Evolutionary conservation across 2,797 vertebrate species (phyloP), one percentile per base, ranked within the genome.

Genomic region (Pyrocephalus nanus): DNA sequence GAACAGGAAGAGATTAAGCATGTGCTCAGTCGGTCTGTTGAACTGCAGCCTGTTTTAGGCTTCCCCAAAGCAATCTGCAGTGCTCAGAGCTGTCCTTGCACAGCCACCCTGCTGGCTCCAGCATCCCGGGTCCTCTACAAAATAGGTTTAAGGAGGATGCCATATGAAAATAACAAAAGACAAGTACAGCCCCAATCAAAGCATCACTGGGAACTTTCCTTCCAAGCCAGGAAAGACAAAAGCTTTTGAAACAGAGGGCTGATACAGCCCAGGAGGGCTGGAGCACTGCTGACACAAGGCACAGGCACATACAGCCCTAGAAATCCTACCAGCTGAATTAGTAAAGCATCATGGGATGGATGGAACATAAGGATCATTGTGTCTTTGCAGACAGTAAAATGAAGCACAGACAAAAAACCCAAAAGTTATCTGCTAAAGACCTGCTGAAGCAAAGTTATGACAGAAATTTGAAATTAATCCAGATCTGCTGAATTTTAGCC

Each of bases 391-490:
- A 60, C 16, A 74, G 43, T 36, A 74, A 90, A 80, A 93, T 3
- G 10, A 83, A 7, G n/a, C 0, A 0, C 12, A 82, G 66, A 36
- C 13, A 18, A 57, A 55, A 79, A 3, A 2, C 19, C 30, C 30
- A 22, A 16, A 92, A 69, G 13, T 34, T 43, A 92, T 70, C 75
- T 53, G 45, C 9, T 64, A 58, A 84, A 77, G 47, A 86, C 53
- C 53, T 66, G n/a, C 23, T 60, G 91, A 65, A 79, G 30, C 26
- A 85, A 78, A 82, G 21, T 13, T 78, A n/a, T 14, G n/a, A 58
- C 47, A 80, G 26, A 21, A 89, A 72, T 50, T 54, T 83, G 61
- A 95, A 93, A 77, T 54, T 2, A 86, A 92, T 61, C n/a, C 61
- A 80, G 51, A 66, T 81, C 21, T 90, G 21, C n/a, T 78, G n/a